Base-by-base conservation (phyloP, 2,888 invertebrate species). In the Sycophila texana region DNA sequence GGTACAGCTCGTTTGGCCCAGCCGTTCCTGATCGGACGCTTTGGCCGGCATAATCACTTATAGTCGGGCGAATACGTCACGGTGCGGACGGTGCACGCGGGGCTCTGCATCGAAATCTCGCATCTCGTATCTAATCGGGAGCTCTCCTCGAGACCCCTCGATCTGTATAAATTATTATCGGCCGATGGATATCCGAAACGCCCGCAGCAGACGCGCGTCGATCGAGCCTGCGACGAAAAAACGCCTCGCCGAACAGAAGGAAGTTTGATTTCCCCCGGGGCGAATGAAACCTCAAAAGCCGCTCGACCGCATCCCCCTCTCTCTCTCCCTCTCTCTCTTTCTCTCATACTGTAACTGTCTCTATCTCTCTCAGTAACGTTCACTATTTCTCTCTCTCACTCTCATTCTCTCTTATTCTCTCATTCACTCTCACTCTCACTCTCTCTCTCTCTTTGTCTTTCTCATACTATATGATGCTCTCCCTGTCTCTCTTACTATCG, bases 191-290 rank as follows among this genome's bases (percentile, higher is more conserved):
- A 39, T 39, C 39, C 39, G 39, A 39, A 39, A 39, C 39, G 39
- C 39, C 39, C 1, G 39, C 39, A 39, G 39, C 39, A 39, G 39
- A 39, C 39, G 47, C 13, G 63, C 55, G 20, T 26, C 65, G 60
- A 74, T 66, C 60, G 58, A 58, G 39, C 10, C 39, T 1, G 10
- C 39, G 39, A 63, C 61, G 39, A 67, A 76, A 72, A 83, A 82
- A 82, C 79, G 39, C 39, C 39, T 80, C 81, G 81, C 67, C 79
- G 83, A 83, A 84, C 82, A 83, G 82, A 83, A 81, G 81, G 79
- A 83, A 83, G 80, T 83, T 82, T 86, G 88, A 88, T 88, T 88
- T 88, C 88, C 88, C 88, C 83, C 73, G 86, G 86, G 88, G 85
- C 85, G 85, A 87, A 88, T 88, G 80, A 83, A 84, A 82, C 81